Percentiles rank a stretch among this genome's conserved stretches.
Evolutionary conservation across 1,140 invertebrate species (phyloP).

Genomic region (Geopemphigus sp.): DNA sequence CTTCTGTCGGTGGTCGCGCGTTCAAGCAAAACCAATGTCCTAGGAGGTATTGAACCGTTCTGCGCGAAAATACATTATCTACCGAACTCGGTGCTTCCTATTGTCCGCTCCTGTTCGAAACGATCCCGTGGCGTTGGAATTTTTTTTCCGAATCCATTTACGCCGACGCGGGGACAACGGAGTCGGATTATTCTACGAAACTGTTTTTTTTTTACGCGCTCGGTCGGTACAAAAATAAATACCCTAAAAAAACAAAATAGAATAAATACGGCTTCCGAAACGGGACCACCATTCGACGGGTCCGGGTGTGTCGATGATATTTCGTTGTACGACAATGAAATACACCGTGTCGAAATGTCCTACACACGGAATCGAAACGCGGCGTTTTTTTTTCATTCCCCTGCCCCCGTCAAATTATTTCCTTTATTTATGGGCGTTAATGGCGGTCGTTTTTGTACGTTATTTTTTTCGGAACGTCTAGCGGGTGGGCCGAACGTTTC

Average conservation of each 20-base stretch:
- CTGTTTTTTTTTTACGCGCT: neutral
- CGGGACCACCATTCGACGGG: neutral
- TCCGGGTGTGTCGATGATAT: neutral
- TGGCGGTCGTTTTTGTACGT: neutral
- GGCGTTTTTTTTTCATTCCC: slow-evolving; percentile 7
- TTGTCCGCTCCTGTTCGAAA: too few relatives aligned
- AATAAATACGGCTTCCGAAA: slow-evolving; percentile 9
- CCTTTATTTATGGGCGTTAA: slow-evolving; percentile 42
- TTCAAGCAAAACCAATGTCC: neutral
- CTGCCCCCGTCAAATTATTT: neutral
- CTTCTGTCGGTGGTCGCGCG: too few relatives aligned
- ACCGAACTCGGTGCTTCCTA: too few relatives aligned
- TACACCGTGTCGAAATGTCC: slow-evolving; percentile 2
- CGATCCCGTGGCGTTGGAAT: too few relatives aligned
- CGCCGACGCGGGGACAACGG: too few relatives aligned
- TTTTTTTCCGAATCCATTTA: neutral
- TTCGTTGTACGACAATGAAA: neutral
- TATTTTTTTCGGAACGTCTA: slow-evolving; percentile 1
- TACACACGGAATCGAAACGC: neutral
- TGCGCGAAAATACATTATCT: too few relatives aligned
- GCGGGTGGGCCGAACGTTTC: slow-evolving; percentile 35
- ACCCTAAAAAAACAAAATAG: neutral
- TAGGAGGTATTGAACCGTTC: too few relatives aligned
- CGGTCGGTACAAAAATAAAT: neutral
- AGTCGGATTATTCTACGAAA: neutral